Percentiles rank a stretch among this genome's conserved stretches.
phyloP scores from a whole-genome alignment of 2,113 vertebrate genomes.

The Myxocyprinus asiaticus region DNA sequence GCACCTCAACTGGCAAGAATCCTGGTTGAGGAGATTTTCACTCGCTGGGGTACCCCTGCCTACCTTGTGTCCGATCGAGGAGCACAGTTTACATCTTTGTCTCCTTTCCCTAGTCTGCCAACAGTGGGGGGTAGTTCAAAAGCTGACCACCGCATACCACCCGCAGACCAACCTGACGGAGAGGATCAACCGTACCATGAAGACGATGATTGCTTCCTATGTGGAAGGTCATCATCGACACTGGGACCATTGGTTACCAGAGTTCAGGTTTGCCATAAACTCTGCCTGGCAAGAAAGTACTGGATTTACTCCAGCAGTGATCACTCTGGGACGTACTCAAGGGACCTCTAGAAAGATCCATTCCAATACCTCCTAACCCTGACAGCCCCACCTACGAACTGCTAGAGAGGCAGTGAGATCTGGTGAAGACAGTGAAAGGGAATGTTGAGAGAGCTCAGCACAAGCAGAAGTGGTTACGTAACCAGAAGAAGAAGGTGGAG shows the following conservation, averaged over 20 bases:
- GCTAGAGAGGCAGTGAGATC: no score
- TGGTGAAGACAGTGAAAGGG: neutral
- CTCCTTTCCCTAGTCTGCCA: no score
- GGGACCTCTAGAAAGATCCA: neutral
- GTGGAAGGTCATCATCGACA: neutral
- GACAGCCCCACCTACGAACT: no score
- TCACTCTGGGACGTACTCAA: neutral
- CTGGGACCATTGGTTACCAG: neutral
- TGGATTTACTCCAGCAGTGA: neutral
- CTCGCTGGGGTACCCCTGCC: neutral
- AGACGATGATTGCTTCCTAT: neutral
- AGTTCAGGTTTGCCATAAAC: neutral
- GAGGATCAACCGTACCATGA: neutral
- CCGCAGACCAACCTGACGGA: neutral
- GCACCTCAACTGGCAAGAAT: neutral
- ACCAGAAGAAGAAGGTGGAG: neutral
- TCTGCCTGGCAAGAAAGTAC: neutral
- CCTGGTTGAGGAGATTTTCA: no score
- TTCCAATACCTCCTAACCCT: no score
- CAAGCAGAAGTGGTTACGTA: neutral
- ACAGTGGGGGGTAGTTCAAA: no score
- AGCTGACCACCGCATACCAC: no score
- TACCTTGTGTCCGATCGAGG: no score
- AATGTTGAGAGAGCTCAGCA: neutral
- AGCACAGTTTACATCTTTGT: no score